A percentile compares a stretch with the other conserved stretches of the same genome.
Evolutionary conservation across 92 coral and sea anemone species (phyloP).

Genomic region (Scolanthus callimorphus): DNA sequence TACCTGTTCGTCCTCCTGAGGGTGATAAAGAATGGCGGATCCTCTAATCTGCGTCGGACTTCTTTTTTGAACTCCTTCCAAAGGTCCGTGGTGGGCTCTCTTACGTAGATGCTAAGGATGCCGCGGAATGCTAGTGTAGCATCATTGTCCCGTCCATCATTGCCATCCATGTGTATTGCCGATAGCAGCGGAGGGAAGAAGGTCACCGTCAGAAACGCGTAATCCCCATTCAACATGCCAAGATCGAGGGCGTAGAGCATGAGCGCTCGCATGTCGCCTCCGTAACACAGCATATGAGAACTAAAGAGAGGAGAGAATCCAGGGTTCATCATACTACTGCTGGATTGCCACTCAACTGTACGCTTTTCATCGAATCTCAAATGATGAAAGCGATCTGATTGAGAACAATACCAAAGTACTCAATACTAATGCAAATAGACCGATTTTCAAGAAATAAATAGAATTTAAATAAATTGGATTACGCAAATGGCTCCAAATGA

Average conservation of each 20-base stretch:
- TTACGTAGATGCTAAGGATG: slow-evolving; percentile 71
- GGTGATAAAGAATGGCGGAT: slow-evolving; percentile 59
- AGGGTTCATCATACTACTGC: background rate
- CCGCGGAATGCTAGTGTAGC: slow-evolving; percentile 79
- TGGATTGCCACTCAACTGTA: no score
- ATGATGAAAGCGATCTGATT: background rate
- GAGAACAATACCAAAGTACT: no score
- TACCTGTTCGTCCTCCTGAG: no score
- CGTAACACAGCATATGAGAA: background rate
- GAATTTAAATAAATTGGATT: no score
- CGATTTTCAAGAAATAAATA: no score
- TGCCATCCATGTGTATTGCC: slow-evolving; percentile 84
- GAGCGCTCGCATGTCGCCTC: slow-evolving; percentile 30
- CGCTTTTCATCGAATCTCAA: no score
- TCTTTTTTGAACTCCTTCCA: slow-evolving; percentile 66
- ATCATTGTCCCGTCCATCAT: slow-evolving; percentile 78
- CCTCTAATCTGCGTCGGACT: slow-evolving; percentile 55
- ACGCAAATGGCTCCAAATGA: no score
- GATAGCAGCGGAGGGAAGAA: slow-evolving; percentile 77
- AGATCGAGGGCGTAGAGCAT: slow-evolving; percentile 79
- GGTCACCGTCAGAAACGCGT: slow-evolving; percentile 78
- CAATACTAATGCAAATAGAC: no score
- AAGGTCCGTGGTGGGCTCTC: slow-evolving; percentile 78
- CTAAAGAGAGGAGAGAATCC: background rate
- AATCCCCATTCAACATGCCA: slow-evolving; percentile 85